phyloP scores from a whole-genome alignment of 35 echinoderm and acorn worm genomes.

The Eucidaris tribuloides region DNA sequence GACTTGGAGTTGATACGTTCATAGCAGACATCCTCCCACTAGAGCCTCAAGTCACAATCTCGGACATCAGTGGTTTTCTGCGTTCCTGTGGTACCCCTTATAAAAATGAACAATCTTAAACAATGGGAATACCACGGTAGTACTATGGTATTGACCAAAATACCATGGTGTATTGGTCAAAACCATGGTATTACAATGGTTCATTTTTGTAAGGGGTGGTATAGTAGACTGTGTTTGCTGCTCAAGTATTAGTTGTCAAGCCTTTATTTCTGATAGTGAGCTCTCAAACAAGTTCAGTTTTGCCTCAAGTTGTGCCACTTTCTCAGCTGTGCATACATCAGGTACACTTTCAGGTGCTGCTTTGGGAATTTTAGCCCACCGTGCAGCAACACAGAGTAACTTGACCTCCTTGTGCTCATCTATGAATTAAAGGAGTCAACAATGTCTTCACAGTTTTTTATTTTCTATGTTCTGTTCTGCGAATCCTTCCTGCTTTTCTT shows the following conservation, averaged over 20 bases:
- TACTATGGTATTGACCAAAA: too few species aligned
- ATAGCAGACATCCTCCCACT: background rate
- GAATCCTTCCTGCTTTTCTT: background rate
- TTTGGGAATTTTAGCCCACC: background rate
- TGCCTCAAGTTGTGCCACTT: background rate
- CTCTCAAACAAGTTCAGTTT: background rate
- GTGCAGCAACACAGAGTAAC: background rate
- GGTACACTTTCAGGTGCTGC: background rate
- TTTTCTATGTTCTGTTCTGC: background rate
- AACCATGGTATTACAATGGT: too few species aligned
- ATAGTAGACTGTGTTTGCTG: background rate
- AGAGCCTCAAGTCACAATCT: too few species aligned
- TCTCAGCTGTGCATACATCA: background rate
- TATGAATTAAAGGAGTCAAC: background rate
- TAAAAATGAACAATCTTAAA: too few species aligned
- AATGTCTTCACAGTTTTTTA: background rate
- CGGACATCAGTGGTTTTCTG: background rate
- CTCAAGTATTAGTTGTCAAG: background rate
- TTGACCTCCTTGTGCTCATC: background rate
- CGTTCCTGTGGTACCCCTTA: too few species aligned
- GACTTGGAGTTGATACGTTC: background rate
- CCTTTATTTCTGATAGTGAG: background rate
- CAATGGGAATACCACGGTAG: too few species aligned
- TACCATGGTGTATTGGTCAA: too few species aligned
- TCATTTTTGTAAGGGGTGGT: too few species aligned